These are phyloP conservation scores for Parotocinclus haroldoi DNA, from an alignment of 2,797 vertebrate species.

Conservation along the genomic window DNA sequence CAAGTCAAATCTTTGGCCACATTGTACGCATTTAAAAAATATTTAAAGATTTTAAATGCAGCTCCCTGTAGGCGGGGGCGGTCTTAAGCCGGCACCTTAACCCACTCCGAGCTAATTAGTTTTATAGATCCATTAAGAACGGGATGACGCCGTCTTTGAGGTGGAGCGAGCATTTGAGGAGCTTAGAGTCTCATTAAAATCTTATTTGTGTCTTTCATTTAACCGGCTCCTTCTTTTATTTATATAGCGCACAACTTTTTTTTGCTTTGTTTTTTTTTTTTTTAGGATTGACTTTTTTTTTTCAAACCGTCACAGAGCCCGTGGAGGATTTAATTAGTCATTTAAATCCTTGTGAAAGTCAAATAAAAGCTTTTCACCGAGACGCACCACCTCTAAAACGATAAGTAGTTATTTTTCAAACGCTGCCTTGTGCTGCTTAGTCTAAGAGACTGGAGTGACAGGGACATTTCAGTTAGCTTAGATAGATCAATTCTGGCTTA, in stretches of 20 bases:
- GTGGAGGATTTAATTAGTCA: slow-evolving; percentile 48
- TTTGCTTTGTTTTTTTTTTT: slow-evolving; percentile 36
- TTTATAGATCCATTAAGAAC: slow-evolving; percentile 19
- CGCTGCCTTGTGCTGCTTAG: no score
- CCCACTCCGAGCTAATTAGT: slow-evolving; percentile 24
- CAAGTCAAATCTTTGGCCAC: no score
- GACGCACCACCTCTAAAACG: slow-evolving; percentile 44
- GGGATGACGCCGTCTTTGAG: slow-evolving; percentile 25
- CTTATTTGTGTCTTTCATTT: slow-evolving; percentile 43
- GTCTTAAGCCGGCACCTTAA: no score
- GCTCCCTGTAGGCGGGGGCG: no score
- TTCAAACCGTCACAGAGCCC: slow-evolving; percentile 17
- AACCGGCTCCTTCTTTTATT: slow-evolving; percentile 33
- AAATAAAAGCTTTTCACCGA: slow-evolving; percentile 33
- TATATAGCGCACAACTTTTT: slow-evolving; percentile 42
- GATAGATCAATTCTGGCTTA: no score
- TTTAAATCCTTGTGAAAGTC: slow-evolving; percentile 42
- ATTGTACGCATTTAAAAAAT: no score
- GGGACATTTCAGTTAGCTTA: no score
- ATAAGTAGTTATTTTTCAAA: slow-evolving; percentile 31
- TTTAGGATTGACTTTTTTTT: slow-evolving; percentile 46
- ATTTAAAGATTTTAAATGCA: no score
- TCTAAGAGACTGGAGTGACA: no score
- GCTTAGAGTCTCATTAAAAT: slow-evolving; percentile 43
- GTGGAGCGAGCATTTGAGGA: slow-evolving; percentile 31